Conservation (phyloP, 2,797 vertebrate genomes). For the Manis crassicaudata region DNA sequence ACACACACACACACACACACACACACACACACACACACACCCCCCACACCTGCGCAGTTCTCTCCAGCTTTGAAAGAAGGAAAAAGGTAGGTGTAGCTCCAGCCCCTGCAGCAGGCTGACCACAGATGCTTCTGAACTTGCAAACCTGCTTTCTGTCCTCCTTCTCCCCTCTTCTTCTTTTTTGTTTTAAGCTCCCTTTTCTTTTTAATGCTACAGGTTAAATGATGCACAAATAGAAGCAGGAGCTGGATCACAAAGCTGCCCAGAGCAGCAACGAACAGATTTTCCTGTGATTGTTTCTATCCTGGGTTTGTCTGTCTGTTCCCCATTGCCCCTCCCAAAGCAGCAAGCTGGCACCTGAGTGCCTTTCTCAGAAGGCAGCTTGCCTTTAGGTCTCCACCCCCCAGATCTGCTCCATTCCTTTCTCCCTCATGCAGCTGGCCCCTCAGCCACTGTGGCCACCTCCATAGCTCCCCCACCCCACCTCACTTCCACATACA, state of each 20-base stretch:
- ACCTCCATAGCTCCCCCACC: background rate
- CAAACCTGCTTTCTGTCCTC: background rate
- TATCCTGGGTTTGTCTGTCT: background rate
- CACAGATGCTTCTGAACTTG: background rate
- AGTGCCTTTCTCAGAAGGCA: background rate
- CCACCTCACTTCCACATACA: background rate
- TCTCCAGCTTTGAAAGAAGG: background rate
- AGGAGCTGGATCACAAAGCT: conserved; percentile 41
- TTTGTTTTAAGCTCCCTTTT: background rate
- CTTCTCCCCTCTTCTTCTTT: background rate
- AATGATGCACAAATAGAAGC: conserved; percentile 38
- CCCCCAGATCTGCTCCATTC: background rate
- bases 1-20: rapidly evolving
- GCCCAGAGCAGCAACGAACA: conserved; percentile 12
- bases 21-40: background rate
- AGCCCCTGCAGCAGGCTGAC: background rate
- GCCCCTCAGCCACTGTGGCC: background rate
- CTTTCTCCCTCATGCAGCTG: background rate
- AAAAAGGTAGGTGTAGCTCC: background rate
- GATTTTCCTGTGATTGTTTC: conserved; percentile 52
- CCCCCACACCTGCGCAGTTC: background rate
- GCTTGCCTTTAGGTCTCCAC: background rate
- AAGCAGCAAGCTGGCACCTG: background rate
- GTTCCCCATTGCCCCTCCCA: background rate
- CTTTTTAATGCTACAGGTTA: background rate